Evolutionary conservation across 2,797 vertebrate species (phyloP), one percentile per base, ranked within the genome.

Genomic region (Sebastolobus alascanus): DNA sequence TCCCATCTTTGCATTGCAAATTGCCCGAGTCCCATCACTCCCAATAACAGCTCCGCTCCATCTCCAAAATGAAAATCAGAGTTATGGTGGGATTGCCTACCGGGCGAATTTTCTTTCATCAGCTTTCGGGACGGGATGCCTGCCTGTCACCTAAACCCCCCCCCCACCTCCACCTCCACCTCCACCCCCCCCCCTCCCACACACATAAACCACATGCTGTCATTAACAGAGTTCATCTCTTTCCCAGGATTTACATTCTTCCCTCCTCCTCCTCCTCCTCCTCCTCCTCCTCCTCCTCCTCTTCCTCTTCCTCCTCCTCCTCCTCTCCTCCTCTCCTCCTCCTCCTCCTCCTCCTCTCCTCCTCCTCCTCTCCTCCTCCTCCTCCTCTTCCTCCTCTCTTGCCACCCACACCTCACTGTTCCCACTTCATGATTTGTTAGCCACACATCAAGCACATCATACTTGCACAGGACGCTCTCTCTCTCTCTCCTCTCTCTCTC

Each of bases 1-100:
- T 84, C 84, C 84, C 87, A 18, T 85, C 82, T 94, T 93, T 94
- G 87, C 90, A 93, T 93, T 93, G 92, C 90, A 93, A 91, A 93
- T 93, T 65, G 82, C 79, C 75, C 86, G 12, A 56, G 52, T 77
- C 83, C 78, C 84, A 91, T 94, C 91, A 87, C 83, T 87, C 78
- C 90, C 90, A 91, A 92, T 92, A 88, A 90, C 79, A 35, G 66
- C 79, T 12, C 71, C 84, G 83, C 84, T 93, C 90, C 18, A 92
- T 94, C 94, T 92, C 82, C 84, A 74, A 86, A 86, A 91, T 90
- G 88, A 83, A 91, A 90, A 86, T 91, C 89, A 67, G 90, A 91
- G 84, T 91, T 94, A 87, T 89, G 90, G 84, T 73, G 80, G 86
- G 87, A 84, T 90, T 93, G 87, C 88, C 88, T 84, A 87, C 68